phyloP scores from a whole-genome alignment of 1,140 invertebrate species.

The Condylostylus longicornis region DNA sequence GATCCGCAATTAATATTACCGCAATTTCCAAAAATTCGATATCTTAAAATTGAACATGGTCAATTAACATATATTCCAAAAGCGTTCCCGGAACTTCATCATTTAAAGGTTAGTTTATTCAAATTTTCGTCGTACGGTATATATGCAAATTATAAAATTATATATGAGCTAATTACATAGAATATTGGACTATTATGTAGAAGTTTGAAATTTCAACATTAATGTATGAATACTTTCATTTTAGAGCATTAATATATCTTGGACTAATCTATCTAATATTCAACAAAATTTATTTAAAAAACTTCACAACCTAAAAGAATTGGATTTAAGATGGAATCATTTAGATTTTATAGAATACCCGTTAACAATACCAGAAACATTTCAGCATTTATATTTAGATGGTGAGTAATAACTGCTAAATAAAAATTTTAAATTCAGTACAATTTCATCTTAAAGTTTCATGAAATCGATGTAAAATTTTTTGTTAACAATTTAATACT shows the following conservation, averaged over 20 bases:
- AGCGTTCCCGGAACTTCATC: constrained; percentile 28
- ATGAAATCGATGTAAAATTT: no score
- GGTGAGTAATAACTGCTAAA: constrained; percentile 17
- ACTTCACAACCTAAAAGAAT: constrained; percentile 20
- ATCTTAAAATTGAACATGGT: constrained; percentile 29
- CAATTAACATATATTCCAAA: constrained; percentile 25
- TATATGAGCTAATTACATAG: no score
- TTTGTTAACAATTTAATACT: no score
- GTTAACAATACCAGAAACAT: constrained; percentile 20
- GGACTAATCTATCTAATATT: constrained; percentile 30
- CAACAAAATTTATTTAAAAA: constrained; percentile 27
- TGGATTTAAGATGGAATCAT: constrained; percentile 37
- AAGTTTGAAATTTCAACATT: background rate
- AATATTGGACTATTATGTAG: background rate
- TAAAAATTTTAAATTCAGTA: constrained; percentile 2
- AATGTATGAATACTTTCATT: background rate
- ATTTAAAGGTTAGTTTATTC: constrained; percentile 22
- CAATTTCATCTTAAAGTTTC: background rate
- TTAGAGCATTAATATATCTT: constrained; percentile 32
- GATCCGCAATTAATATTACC: constrained; percentile 20
- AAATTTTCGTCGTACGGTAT: background rate
- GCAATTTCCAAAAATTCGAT: constrained; percentile 22
- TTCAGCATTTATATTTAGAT: constrained; percentile 31
- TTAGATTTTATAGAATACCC: constrained; percentile 28
- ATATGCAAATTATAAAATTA: no score